Conservation (phyloP, 2,888 invertebrate species). For the Lasioglossum calceatum region DNA sequence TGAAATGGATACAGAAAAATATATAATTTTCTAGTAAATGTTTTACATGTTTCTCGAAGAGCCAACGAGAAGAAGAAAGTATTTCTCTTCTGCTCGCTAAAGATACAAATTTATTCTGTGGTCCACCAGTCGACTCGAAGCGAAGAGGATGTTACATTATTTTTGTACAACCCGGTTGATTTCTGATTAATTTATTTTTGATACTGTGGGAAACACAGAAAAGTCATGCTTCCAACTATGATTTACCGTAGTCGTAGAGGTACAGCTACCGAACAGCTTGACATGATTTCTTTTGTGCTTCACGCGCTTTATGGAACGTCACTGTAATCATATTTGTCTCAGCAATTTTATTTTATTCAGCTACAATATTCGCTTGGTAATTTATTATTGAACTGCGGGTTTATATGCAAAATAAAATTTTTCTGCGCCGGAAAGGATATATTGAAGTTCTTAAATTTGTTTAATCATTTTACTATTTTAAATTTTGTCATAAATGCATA, state of each 20-base stretch:
- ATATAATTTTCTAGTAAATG: slow-evolving; percentile 35
- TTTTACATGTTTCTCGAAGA: background rate
- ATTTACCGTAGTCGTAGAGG: background rate
- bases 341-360: slow-evolving; percentile 32
- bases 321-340: slow-evolving; percentile 51
- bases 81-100: slow-evolving; percentile 15
- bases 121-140: background rate
- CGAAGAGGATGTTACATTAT: slow-evolving; percentile 32
- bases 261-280: background rate
- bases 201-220: slow-evolving; percentile 72
- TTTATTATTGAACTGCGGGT: slow-evolving; percentile 6
- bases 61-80: slow-evolving; percentile 29
- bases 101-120: background rate
- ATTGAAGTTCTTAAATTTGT: background rate
- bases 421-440: background rate
- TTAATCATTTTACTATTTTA: background rate
- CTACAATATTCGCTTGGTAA: background rate
- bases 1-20: slow-evolving; percentile 88
- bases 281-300: slow-evolving; percentile 64
- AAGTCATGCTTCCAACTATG: slow-evolving; percentile 26
- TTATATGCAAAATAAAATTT: background rate
- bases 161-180: slow-evolving; percentile 48
- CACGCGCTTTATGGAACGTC: slow-evolving; percentile 67
- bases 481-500: background rate
- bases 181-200: slow-evolving; percentile 73